Evolutionary conservation across 2,797 vertebrate genomes (phyloP).

Genomic region (Galago senegalensis): DNA sequence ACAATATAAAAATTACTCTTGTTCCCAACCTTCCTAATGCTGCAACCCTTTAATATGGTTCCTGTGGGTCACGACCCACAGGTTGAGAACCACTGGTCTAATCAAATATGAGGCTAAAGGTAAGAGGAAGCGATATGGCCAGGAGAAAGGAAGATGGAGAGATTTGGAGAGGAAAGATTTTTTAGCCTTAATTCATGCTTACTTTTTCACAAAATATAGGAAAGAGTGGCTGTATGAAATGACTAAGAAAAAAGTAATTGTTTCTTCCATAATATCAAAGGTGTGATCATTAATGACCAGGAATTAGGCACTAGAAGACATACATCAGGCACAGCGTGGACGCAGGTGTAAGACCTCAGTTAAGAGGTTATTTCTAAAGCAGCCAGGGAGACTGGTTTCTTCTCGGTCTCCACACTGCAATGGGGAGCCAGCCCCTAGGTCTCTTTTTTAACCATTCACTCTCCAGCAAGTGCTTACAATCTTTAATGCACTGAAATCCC

Average conservation of each 20-base stretch:
- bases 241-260: background rate
- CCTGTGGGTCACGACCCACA: no score
- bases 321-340: background rate
- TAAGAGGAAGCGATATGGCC: background rate
- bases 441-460: background rate
- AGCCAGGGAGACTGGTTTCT: background rate
- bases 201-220: background rate
- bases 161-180: background rate
- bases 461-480: background rate
- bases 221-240: background rate
- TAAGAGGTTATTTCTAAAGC: background rate
- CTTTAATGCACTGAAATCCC: slow-evolving; percentile 24
- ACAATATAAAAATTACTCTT: background rate
- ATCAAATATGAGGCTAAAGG: background rate
- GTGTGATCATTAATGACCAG: background rate
- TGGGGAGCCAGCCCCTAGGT: background rate
- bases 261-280: background rate
- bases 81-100: background rate
- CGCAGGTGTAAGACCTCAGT: background rate
- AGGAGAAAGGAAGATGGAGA: background rate
- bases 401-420: background rate
- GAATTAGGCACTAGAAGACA: background rate
- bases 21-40: no score
- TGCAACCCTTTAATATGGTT: no score
- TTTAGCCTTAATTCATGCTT: background rate